Percentiles rank a stretch among this genome's conserved stretches.
These are phyloP conservation scores for Xenops minutus DNA, from an alignment of 2,797 vertebrate species.

Conservation along the genomic window DNA sequence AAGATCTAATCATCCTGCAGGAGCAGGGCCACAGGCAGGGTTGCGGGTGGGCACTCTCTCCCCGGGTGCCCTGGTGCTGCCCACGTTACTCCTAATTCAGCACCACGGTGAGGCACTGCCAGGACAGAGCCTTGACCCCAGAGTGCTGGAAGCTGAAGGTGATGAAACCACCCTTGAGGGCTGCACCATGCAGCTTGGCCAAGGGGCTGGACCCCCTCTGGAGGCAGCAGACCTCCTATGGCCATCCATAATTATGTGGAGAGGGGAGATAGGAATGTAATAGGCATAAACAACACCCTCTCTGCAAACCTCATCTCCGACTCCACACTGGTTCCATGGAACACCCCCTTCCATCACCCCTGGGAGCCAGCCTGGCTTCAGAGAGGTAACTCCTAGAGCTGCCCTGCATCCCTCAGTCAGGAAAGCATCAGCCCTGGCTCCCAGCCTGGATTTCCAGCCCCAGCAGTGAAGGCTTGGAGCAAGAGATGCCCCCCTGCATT, in stretches of 20 bases:
- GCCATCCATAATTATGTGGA: rapidly evolving
- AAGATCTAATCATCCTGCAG: not conserved
- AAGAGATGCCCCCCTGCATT: rapidly evolving
- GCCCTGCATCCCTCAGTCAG: rapidly evolving
- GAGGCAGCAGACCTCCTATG: not conserved
- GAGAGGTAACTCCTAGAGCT: not conserved
- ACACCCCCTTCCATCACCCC: not conserved
- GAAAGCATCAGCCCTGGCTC: not conserved
- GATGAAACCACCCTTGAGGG: rapidly evolving
- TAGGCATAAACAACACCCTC: rapidly evolving
- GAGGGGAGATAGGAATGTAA: not conserved
- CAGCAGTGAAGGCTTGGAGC: not conserved
- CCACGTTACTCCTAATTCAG: rapidly evolving
- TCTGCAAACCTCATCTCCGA: not conserved
- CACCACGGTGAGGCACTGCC: not conserved
- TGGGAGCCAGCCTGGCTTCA: not conserved
- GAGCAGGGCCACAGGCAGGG: rapidly evolving
- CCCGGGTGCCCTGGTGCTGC: not conserved
- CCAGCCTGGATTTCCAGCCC: not conserved
- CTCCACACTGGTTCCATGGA: not conserved
- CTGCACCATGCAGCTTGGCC: rapidly evolving
- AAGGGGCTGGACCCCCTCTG: rapidly evolving
- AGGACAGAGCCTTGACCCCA: not conserved
- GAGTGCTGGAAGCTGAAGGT: not conserved
- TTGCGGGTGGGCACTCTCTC: rapidly evolving